A percentile compares a stretch with the other conserved stretches of the same genome.
Conservation (phyloP, 2,888 invertebrate genomes). For the Noctua comes region DNA sequence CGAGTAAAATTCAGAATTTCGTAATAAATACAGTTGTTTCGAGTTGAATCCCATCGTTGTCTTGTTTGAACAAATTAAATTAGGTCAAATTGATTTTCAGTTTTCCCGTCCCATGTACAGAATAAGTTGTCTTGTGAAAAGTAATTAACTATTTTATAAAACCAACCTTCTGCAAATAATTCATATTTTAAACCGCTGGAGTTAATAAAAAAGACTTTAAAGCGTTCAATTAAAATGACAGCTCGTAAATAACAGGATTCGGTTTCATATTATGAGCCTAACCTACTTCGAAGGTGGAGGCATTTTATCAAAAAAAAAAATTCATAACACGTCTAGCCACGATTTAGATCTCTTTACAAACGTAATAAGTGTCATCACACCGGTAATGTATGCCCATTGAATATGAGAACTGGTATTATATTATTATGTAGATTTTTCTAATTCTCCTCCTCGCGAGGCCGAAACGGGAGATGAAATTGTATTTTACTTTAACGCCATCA, state of each 20-base stretch:
- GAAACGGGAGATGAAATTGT: conserved; percentile 83
- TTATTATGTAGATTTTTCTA: conserved; percentile 84
- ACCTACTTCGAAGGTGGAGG: neutral
- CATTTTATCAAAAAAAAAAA: conserved; percentile 41
- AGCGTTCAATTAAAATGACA: neutral
- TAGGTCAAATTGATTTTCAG: conserved; percentile 31
- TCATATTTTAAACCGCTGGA: neutral
- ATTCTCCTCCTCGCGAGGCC: conserved; percentile 78
- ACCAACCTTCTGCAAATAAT: neutral
- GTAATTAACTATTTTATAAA: conserved; percentile 18
- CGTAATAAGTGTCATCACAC: conserved; percentile 79
- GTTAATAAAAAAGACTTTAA: neutral
- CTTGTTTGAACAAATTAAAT: conserved; percentile 38
- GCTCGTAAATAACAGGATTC: conserved; percentile 40
- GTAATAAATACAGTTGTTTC: conserved; percentile 28
- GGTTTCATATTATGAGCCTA: conserved; percentile 1
- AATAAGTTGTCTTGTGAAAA: conserved; percentile 22
- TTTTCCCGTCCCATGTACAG: conserved; percentile 10
- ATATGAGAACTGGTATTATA: conserved; percentile 77
- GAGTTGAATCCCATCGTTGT: conserved; percentile 8
- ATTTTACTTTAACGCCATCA: conserved; percentile 86
- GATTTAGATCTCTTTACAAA: conserved; percentile 71
- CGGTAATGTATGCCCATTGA: conserved; percentile 78
- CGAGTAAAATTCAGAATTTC: conserved; percentile 39
- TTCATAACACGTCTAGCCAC: conserved; percentile 57